A percentile compares a stretch with the other conserved stretches of the same genome.
phyloP scores from a whole-genome alignment of 2,113 vertebrate genomes.

The Cettia cetti region DNA sequence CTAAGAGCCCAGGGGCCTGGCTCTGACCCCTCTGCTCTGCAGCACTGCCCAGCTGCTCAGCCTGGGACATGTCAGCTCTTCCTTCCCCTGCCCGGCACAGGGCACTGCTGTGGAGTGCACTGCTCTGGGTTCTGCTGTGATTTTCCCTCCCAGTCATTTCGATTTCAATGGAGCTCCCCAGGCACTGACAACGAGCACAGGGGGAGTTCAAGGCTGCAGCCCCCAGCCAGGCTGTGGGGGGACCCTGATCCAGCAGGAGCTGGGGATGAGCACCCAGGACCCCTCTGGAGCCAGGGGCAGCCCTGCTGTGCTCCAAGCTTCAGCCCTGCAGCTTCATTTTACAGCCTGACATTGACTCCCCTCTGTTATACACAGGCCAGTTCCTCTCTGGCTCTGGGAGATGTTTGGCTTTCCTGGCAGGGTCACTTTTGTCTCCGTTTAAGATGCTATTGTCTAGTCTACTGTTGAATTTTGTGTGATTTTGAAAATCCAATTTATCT shows the following conservation, averaged over 20 bases:
- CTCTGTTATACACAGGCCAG: neutral
- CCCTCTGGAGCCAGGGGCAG: neutral
- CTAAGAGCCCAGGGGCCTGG: neutral
- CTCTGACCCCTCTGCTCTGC: neutral
- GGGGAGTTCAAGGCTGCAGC: neutral
- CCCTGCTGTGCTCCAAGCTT: neutral
- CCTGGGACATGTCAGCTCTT: accelerated
- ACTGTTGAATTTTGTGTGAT: neutral
- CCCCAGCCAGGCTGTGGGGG: neutral
- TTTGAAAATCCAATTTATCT: slow-evolving; percentile 31
- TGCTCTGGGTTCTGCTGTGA: neutral
- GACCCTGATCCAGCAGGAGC: neutral
- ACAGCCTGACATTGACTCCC: neutral
- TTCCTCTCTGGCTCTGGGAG: neutral
- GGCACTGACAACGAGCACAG: accelerated
- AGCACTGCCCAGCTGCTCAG: neutral
- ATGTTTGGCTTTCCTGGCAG: neutral
- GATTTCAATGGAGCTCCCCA: neutral
- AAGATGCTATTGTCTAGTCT: neutral
- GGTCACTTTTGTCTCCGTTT: neutral
- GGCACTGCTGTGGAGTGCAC: neutral
- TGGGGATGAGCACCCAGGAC: neutral
- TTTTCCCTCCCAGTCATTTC: neutral
- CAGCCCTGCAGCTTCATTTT: neutral
- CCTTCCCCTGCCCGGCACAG: neutral